phyloP scores from a whole-genome alignment of 2,113 vertebrate genomes.

The Plecotus auritus region DNA sequence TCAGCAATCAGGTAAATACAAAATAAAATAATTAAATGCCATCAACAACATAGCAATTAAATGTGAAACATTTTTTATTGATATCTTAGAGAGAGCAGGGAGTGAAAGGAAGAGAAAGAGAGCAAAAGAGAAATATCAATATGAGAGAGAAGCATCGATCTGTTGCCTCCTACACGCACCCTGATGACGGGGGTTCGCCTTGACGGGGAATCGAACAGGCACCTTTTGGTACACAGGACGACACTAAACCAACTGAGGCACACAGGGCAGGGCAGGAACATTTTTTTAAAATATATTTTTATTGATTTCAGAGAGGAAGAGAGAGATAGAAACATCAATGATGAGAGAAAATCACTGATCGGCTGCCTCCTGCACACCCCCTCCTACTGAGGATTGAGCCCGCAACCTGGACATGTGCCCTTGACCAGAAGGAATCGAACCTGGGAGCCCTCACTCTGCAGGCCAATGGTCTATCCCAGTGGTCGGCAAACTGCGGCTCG shows the following conservation, averaged over 20 bases:
- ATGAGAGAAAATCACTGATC: too few relatives aligned
- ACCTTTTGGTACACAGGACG: not conserved
- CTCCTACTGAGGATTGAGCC: too few relatives aligned
- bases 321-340: too few relatives aligned
- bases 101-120: not conserved
- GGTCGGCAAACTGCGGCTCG: too few relatives aligned
- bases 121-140: not conserved
- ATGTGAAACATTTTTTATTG: not conserved
- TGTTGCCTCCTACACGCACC: not conserved
- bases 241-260: not conserved
- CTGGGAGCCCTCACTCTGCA: too few relatives aligned
- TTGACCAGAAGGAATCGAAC: too few relatives aligned
- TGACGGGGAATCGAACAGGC: not conserved
- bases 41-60: constrained; percentile 13
- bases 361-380: too few relatives aligned
- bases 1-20: not conserved
- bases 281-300: not conserved
- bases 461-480: too few relatives aligned
- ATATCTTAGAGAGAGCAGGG: not conserved
- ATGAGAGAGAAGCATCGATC: not conserved
- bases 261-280: not conserved
- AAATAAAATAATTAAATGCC: not conserved
- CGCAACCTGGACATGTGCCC: too few relatives aligned
- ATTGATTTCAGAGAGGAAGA: too few relatives aligned
- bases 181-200: not conserved